Conservation (phyloP, 1,140 invertebrate species). For the Nomia melanderi region DNA sequence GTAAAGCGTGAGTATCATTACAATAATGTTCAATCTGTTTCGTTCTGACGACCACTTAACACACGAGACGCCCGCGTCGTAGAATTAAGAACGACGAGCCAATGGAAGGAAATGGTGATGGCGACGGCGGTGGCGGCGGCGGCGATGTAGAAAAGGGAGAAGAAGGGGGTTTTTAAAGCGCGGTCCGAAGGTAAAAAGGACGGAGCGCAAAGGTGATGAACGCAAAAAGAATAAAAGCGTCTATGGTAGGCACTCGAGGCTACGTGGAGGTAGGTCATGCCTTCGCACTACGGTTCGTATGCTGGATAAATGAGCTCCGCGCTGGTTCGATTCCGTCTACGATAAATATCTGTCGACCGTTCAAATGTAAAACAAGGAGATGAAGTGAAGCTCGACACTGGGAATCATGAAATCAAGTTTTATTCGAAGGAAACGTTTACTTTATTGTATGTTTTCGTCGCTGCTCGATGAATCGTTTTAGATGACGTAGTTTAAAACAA, state of each 20-base stretch:
- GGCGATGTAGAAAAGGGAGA: neutral
- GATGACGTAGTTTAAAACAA: no score
- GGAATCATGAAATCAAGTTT: no score
- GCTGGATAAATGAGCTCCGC: slow-evolving; percentile 6
- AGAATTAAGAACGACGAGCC: slow-evolving; percentile 46
- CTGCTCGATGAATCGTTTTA: no score
- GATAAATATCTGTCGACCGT: slow-evolving; percentile 30
- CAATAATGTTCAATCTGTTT: no score
- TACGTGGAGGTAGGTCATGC: slow-evolving; percentile 25
- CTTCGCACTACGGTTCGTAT: neutral
- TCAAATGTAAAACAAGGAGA: neutral
- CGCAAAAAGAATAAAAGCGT: slow-evolving; percentile 42
- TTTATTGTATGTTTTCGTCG: no score
- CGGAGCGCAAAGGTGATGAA: slow-evolving; percentile 33
- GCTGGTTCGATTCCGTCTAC: slow-evolving; percentile 30
- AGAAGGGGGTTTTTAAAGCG: slow-evolving; percentile 24
- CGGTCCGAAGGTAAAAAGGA: slow-evolving; percentile 16
- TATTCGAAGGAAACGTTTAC: no score
- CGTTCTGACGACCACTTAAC: no score
- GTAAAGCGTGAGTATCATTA: no score
- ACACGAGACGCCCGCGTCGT: slow-evolving; percentile 1
- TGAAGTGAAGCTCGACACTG: slow-evolving; percentile 9
- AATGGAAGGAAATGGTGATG: slow-evolving; percentile 9
- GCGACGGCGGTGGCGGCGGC: neutral
- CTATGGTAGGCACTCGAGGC: slow-evolving; percentile 21